Base-by-base conservation (phyloP, 1,140 invertebrate genomes). In the Diachasma alloeum region DNA sequence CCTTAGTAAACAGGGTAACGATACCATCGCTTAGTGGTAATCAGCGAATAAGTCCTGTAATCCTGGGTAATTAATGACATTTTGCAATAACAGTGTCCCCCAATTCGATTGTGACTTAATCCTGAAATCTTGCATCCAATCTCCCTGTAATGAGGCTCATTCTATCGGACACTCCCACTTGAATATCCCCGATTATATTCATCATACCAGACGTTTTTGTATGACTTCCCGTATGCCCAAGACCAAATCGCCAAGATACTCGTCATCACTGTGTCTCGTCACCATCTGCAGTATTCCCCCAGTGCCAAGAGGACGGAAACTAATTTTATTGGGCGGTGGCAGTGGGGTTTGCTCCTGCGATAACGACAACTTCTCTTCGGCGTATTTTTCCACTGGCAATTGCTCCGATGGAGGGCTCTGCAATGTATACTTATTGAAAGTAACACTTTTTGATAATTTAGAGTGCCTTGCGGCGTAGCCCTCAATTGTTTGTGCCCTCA, bases 371-470 rank as follows among this genome's bases (percentile, higher is more conserved):
- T 75, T 69, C 17, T 31, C 72, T 71, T 84, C 74, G 78, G 74
- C 36, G 77, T 76, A 72, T 82, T 80, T 22, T 73, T 73, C 70
- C 72, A 69, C 80, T 71, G 81, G 78, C 56, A 79, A 80, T 81
- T 86, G 83, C 80, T 88, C 87, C 79, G 85, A 87, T 81, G 95
- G 94, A 69, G 95, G 94, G 82, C 94, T 95, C 78, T 94, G 93
- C 83, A 96, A 90, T 74, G 95, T 96, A 85, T 95, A 94, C 77
- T 95, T 91, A 87, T 96, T 95, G 89, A 96, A 96, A 70, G 95
- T 96, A 69, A 96, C 95, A 88, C 95, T 96, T 91, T 97, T 97
- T 44, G 94, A 92, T 84, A 97, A 92, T 86, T 96, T 97, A 74
- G 94, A 94, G 87, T 96, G 95, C 84, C 96, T 91, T 39, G 95